A percentile compares a stretch with the other conserved stretches of the same genome.
phyloP scores from a whole-genome alignment of 2,113 vertebrate species.

The Ophiodon elongatus region DNA sequence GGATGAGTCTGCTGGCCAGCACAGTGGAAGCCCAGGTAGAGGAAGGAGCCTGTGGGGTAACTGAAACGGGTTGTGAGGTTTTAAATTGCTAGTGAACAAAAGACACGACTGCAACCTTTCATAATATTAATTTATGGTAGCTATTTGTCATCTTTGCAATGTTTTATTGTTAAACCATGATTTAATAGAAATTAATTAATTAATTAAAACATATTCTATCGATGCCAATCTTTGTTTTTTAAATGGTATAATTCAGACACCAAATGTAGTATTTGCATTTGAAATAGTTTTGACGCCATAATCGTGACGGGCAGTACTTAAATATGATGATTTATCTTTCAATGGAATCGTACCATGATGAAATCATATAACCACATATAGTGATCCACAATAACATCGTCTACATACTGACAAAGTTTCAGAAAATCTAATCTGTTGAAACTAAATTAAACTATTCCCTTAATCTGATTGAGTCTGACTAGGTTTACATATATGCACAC shows the following conservation, averaged over 20 bases:
- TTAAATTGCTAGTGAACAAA: not conserved
- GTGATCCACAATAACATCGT: not conserved
- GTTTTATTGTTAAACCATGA: not conserved
- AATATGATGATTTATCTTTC: not conserved
- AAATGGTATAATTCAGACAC: too few species aligned
- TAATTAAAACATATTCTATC: not conserved
- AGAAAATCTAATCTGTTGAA: not conserved
- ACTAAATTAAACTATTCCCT: not conserved
- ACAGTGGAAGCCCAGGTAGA: constrained; percentile 66
- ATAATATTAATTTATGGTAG: not conserved
- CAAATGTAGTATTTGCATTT: too few species aligned
- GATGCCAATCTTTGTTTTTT: not conserved
- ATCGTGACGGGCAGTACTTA: not conserved
- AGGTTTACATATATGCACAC: too few species aligned
- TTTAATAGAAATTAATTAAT: not conserved
- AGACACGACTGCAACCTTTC: not conserved
- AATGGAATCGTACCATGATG: too few species aligned
- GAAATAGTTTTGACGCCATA: too few species aligned
- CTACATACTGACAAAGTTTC: not conserved
- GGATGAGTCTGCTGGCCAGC: constrained; percentile 57
- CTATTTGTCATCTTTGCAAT: not conserved
- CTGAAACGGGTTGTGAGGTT: not conserved
- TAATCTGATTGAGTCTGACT: not conserved
- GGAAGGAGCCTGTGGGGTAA: not conserved
- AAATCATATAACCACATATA: not conserved